phyloP scores from a whole-genome alignment of 1,140 invertebrate species.

The Eupristina koningsbergeri region DNA sequence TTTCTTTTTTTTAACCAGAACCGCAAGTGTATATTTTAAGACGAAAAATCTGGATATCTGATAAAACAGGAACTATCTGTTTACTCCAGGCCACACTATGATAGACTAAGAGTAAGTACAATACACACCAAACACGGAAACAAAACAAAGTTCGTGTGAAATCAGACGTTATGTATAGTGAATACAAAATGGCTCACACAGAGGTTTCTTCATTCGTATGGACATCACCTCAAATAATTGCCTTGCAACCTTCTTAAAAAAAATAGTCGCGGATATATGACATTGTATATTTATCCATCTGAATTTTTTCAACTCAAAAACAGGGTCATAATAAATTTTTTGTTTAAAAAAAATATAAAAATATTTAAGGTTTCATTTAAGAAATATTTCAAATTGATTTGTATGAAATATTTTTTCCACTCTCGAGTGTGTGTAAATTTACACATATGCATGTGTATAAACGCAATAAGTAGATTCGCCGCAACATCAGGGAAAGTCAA shows the following conservation, averaged over 20 bases:
- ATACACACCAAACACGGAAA: not conserved
- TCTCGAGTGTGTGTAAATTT: not conserved
- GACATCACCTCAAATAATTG: constrained; percentile 2
- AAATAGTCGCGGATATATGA: not conserved
- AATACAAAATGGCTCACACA: constrained; percentile 23
- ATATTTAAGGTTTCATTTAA: not conserved
- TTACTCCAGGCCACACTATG: not conserved
- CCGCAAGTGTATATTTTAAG: not conserved
- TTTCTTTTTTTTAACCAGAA: constrained; percentile 18
- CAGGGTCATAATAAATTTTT: not conserved
- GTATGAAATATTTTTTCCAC: not conserved
- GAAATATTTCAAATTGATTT: not conserved
- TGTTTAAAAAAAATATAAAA: too few species aligned
- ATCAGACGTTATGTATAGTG: constrained; percentile 9
- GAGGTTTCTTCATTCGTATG: constrained; percentile 3
- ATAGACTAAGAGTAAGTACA: not conserved
- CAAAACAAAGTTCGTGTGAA: not conserved
- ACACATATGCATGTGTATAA: not conserved
- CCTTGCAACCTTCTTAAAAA: not conserved
- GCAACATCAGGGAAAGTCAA: not conserved
- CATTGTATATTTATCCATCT: not conserved
- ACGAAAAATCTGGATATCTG: not conserved
- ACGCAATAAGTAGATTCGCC: constrained; percentile 8
- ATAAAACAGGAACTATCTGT: not conserved
- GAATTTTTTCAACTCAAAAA: not conserved